These are phyloP conservation scores for Holcopasites calliopsidis DNA, from an alignment of 1,140 invertebrate genomes.

Conservation along the genomic window DNA sequence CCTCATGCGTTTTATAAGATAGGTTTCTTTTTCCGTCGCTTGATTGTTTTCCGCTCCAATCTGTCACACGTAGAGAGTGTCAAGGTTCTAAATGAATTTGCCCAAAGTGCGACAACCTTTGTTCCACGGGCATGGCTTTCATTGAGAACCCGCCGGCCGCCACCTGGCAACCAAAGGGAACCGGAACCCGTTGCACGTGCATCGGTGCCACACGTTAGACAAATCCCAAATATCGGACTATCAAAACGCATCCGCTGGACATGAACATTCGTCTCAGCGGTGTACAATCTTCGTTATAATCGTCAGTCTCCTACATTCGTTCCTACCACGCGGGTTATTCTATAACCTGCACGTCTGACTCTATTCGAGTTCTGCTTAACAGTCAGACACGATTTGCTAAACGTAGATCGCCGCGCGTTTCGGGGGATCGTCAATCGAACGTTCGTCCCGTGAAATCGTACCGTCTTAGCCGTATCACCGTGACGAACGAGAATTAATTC, in stretches of 20 bases:
- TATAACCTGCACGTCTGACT: no score
- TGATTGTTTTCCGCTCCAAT: no score
- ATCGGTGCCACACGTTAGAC: conserved; percentile 27
- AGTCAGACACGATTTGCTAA: no score
- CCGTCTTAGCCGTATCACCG: neutral
- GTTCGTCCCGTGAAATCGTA: neutral
- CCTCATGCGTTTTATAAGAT: no score
- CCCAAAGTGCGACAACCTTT: conserved; percentile 2
- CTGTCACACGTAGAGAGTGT: neutral
- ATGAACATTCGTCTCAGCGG: no score
- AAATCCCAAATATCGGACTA: neutral
- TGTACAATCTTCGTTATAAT: no score
- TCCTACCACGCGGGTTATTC: no score
- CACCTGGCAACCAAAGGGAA: neutral
- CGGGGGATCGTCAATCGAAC: neutral
- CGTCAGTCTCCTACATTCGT: no score
- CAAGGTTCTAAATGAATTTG: conserved; percentile 8
- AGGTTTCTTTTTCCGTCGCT: no score
- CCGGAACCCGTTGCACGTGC: conserved; percentile 7
- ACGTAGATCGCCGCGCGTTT: neutral
- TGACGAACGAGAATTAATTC: neutral
- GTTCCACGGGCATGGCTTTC: neutral
- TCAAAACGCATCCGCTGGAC: no score
- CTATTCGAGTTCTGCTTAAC: no score
- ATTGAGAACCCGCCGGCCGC: no score